Evolutionary conservation across 2,888 invertebrate species (phyloP), one percentile per base, ranked within the genome.

Genomic region (Rotaria magnacalcarata): DNA sequence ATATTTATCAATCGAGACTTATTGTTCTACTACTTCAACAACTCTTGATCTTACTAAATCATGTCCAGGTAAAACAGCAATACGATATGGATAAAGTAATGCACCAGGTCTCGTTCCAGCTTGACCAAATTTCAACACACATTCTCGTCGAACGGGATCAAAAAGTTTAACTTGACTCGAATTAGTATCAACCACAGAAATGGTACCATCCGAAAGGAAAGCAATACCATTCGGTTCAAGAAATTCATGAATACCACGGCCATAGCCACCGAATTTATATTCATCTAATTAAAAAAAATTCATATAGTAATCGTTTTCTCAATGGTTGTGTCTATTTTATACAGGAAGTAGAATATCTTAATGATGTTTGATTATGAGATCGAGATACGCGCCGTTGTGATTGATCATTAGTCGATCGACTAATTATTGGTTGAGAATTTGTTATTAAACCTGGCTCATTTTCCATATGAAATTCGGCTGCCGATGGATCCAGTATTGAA

Each of bases 251-350:
- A 47, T 34, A 21, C 54, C 56, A 34, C 84, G 52, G 11, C 84
- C 84, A 19, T 47, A 84, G 11, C 52, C 50, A 24, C 84, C 84
- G 54, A 84, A 84, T 84, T 84, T 80, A n/a, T 80, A 80, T 80
- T 80, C 80, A 80, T 80, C 67, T 67, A 34, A 27, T 34, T 34
- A 27, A 27, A 60, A 10, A 54, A 7, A 8, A 54, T 54, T 54
- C 54, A 16, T 34, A 34, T 34, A 54, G 5, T 6, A 54, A 21
- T 21, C 5, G 3, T 21, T 54, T 54, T 21, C 4, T 54, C 21
- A 67, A 34, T 34, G 14, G 1, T 2, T 34, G 34, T 34, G 19
- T 34, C 34, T 34, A 34, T 34, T 34, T 34, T 34, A 34, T 27
- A 67, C 67, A 67, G 14, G 67, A 67, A 34, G 67, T 67, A 11